A percentile compares a stretch with the other conserved stretches of the same genome.
phyloP scores from a whole-genome alignment of 2,113 vertebrate species.

The Centropus unirufus region DNA sequence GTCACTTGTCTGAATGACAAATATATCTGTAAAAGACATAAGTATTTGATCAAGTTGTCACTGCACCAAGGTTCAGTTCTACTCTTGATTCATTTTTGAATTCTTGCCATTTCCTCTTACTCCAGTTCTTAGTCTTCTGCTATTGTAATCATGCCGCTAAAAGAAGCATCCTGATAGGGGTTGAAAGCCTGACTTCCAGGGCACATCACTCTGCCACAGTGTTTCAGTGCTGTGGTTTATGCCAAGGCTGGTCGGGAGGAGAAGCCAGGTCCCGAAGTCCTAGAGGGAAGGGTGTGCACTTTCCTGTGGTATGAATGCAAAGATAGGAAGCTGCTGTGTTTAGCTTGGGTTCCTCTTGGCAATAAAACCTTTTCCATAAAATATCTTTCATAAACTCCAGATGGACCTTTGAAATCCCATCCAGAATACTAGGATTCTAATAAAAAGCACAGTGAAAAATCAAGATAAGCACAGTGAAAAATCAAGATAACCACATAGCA shows the following conservation, averaged over 20 bases:
- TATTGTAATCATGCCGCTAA: neutral
- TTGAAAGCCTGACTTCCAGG: neutral
- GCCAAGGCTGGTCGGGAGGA: neutral
- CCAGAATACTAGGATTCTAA: neutral
- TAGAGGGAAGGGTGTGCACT: neutral
- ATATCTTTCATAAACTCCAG: neutral
- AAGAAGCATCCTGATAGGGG: neutral
- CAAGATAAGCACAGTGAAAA: neutral
- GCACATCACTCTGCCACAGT: neutral
- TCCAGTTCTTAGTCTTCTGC: neutral
- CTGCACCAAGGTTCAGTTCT: neutral
- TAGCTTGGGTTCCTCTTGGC: constrained; percentile 9
- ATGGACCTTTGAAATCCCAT: neutral
- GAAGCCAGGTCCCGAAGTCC: neutral
- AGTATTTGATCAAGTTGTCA: neutral
- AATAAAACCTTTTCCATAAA: neutral
- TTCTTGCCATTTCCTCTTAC: neutral
- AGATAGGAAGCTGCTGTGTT: constrained; percentile 7
- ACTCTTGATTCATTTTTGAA: neutral
- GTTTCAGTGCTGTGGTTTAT: neutral
- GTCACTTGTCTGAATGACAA: neutral
- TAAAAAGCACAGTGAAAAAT: neutral
- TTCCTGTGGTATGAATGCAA: neutral
- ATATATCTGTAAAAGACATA: neutral
- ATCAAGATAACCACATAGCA: neutral